Evolutionary conservation across 2,113 vertebrate species (phyloP).

Genomic region (Hylia prasina): DNA sequence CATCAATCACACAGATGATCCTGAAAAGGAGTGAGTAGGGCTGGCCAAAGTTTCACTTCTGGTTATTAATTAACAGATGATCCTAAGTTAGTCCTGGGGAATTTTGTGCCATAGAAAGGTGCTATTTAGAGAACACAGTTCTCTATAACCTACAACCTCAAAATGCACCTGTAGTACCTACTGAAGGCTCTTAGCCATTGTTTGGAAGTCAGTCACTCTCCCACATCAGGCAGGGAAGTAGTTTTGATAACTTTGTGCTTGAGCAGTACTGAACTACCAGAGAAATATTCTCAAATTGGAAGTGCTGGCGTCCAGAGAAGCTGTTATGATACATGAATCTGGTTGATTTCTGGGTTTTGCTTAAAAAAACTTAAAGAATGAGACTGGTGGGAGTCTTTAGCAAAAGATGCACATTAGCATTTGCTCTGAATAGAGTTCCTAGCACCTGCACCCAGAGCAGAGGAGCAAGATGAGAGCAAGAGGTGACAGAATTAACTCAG

Average conservation of each 20-base stretch:
- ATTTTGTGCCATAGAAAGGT: not conserved
- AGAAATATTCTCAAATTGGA: not conserved
- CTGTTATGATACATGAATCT: not conserved
- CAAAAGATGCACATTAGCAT: not conserved
- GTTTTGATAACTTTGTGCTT: not conserved
- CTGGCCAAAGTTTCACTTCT: not conserved
- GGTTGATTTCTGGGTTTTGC: too few relatives aligned
- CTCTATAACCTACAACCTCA: not conserved
- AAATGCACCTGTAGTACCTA: not conserved
- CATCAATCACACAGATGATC: not conserved
- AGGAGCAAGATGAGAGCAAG: not conserved
- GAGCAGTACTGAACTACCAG: not conserved
- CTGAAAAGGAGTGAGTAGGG: not conserved
- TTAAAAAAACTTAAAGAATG: too few relatives aligned
- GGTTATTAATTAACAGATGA: not conserved
- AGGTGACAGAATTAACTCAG: not conserved
- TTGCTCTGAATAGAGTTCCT: not conserved
- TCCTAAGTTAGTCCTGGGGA: not conserved
- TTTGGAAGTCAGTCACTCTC: not conserved
- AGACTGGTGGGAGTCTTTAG: not conserved
- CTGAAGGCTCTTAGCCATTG: not conserved
- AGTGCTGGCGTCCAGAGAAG: not conserved
- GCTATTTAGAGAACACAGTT: not conserved
- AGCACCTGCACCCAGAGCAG: not conserved
- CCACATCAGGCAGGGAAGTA: not conserved